These are phyloP conservation scores for Colletes collaris DNA, from an alignment of 2,888 invertebrate species.

Conservation along the genomic window DNA sequence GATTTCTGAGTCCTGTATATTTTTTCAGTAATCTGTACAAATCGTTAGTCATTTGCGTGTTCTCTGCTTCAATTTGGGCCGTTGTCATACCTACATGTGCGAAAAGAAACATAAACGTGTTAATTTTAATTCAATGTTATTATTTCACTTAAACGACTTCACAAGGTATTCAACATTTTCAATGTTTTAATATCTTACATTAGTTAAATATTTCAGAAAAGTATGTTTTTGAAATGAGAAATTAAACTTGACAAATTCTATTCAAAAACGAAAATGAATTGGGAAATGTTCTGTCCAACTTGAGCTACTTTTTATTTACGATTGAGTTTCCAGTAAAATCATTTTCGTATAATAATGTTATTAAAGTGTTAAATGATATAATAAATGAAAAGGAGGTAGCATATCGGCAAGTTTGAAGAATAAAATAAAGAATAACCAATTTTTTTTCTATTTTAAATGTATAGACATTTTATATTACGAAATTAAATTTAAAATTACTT, in stretches of 20 bases:
- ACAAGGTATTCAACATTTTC: too few relatives aligned
- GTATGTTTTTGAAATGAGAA: not conserved
- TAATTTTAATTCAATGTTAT: not conserved
- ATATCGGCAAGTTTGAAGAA: too few relatives aligned
- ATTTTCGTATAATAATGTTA: too few relatives aligned
- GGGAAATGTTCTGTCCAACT: too few relatives aligned
- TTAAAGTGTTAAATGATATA: too few relatives aligned
- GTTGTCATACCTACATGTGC: conserved; percentile 92
- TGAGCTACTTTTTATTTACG: too few relatives aligned
- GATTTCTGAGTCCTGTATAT: conserved; percentile 94
- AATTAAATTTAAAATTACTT: not conserved
- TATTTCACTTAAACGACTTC: too few relatives aligned
- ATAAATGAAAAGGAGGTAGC: too few relatives aligned
- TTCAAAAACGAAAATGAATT: too few relatives aligned
- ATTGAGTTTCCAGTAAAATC: too few relatives aligned
- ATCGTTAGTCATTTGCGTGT: conserved; percentile 97
- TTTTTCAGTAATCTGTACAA: conserved; percentile 95
- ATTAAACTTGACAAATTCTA: too few relatives aligned
- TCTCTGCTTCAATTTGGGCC: conserved; percentile 95
- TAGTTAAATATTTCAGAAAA: not conserved
- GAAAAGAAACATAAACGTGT: conserved; percentile 66
- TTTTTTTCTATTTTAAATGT: not conserved
- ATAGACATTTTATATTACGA: conserved; percentile 1
- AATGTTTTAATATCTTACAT: too few relatives aligned
- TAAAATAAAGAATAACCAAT: not conserved